Percentiles rank a stretch among this genome's conserved stretches.
Evolutionary conservation across 2,888 invertebrate genomes (phyloP).

Genomic region (Tupiocoris notatus): DNA sequence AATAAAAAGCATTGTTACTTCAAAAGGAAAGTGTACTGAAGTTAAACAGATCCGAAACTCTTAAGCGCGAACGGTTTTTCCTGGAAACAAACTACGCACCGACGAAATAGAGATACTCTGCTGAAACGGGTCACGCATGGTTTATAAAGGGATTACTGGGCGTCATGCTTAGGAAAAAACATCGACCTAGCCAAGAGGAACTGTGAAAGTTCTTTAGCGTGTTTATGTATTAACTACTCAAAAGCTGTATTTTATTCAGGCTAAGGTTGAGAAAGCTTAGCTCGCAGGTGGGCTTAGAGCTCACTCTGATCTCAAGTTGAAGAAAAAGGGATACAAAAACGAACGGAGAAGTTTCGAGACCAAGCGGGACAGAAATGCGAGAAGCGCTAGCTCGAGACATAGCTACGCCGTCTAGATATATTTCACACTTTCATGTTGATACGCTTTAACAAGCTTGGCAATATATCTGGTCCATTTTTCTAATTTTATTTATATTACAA

Average conservation of each 20-base stretch:
- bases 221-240: conserved; percentile 18
- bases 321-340: too few relatives aligned
- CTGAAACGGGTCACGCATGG: neutral
- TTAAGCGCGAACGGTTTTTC: neutral
- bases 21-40: too few relatives aligned
- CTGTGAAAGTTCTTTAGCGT: conserved; percentile 11
- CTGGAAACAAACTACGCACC: neutral
- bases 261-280: neutral
- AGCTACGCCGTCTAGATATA: too few relatives aligned
- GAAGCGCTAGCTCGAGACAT: too few relatives aligned
- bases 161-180: neutral
- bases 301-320: neutral
- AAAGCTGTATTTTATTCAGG: conserved; percentile 6
- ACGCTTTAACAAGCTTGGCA: too few relatives aligned
- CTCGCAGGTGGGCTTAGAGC: neutral
- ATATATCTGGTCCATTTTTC: too few relatives aligned
- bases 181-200: neutral
- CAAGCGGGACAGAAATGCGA: neutral
- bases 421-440: too few relatives aligned
- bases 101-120: neutral
- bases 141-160: neutral
- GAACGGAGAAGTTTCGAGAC: too few relatives aligned
- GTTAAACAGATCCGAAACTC: too few relatives aligned
- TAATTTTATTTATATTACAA: too few relatives aligned
- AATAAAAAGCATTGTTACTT: too few relatives aligned